phyloP scores from a whole-genome alignment of 37 sponge, comb jelly and placozoan species.

The Crambe crambe region DNA sequence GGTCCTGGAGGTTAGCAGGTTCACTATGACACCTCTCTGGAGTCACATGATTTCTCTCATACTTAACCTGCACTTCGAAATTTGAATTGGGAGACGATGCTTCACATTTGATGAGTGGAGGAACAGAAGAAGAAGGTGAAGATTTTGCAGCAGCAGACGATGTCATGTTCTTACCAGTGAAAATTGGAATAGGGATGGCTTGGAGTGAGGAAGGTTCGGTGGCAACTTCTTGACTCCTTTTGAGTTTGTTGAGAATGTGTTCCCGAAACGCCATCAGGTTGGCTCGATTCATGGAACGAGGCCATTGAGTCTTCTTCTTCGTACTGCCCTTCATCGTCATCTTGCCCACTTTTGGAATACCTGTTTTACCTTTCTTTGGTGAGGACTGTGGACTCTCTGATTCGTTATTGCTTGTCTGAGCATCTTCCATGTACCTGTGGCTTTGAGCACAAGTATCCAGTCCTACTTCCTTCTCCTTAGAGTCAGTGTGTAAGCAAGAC shows the following conservation, averaged over 20 bases:
- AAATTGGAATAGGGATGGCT: neutral
- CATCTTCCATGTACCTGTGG: neutral
- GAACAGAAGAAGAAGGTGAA: neutral
- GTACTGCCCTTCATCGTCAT: neutral
- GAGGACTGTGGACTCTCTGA: neutral
- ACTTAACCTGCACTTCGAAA: constrained; percentile 6
- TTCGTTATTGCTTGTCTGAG: too few species aligned
- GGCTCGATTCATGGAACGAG: constrained; percentile 60
- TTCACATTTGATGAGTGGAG: neutral
- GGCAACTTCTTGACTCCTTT: constrained; percentile 45
- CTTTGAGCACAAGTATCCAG: neutral
- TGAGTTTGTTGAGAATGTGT: constrained; percentile 64
- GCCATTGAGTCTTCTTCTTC: constrained; percentile 49
- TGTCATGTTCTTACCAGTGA: neutral
- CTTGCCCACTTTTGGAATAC: neutral
- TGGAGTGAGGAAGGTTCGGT: neutral
- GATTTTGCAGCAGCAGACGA: neutral
- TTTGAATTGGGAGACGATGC: neutral
- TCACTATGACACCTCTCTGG: constrained; percentile 11
- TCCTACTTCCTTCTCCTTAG: neutral
- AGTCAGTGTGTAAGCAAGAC: too few species aligned
- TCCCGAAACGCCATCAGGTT: constrained; percentile 70
- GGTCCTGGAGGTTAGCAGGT: neutral
- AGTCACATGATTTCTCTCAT: constrained; percentile 2
- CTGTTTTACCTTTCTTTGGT: constrained; percentile 2